Evolutionary conservation across 2,888 invertebrate genomes (phyloP), one percentile per base, ranked within the genome.

Genomic region (Alloscopus bannaensis): DNA sequence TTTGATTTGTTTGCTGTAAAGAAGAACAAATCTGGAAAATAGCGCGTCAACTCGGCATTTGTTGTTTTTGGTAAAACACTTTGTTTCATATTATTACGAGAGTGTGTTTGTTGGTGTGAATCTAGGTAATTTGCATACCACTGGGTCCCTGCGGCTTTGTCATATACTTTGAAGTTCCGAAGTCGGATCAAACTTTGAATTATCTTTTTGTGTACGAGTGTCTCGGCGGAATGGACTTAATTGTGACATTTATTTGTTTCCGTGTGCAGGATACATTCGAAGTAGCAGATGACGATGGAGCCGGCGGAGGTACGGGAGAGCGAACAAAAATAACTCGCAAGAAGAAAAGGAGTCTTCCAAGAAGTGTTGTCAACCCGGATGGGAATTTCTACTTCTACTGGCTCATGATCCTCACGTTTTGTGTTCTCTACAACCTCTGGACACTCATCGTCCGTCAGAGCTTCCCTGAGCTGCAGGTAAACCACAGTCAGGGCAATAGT

Each of bases 341-440:
- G 77, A 91, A 93, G 77, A 92, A 86, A 71, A 86, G 87, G 73
- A 86, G 93, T 83, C 93, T 92, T 80, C 94, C 94, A 1, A 91
- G 93, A 69, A 92, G 93, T 26, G 96, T 98, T 68, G 94, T 98
- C 85, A 97, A 97, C 89, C 97, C 97, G 0, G 97, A 98, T 89
- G 96, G 96, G 87, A 96, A 95, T 89, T 95, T 96, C 89, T 96
- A 96, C 91, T 98, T 97, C 90, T 95, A 96, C 89, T 98, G 98
- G 98, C 90, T 98, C 86, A 93, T 95, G 91, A 89, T 96, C 83
- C 91, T 97, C 86, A 96, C 97, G 36, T 89, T 93, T 84, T 95
- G 96, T 88, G 95, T 97, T 86, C 91, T 98, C 80, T 98, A 98
- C 90, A 98, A 98, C 90, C 91, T 97, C 85, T 98, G 98, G 98